Percentiles rank a stretch among this genome's conserved stretches.
Evolutionary conservation across 1,140 invertebrate species (phyloP).

Genomic region (Cyclina sinensis): DNA sequence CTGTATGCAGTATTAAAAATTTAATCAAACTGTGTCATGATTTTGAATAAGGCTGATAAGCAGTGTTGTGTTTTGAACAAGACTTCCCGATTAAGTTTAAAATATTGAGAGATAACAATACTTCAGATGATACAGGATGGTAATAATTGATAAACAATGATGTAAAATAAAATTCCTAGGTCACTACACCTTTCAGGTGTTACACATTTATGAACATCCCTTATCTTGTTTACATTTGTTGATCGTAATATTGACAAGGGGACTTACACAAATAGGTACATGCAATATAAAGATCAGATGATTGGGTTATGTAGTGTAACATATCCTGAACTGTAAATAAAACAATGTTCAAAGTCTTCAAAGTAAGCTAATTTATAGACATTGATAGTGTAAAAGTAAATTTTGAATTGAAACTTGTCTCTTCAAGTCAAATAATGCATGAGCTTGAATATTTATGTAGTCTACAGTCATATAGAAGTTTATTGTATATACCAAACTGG

Average conservation of each 20-base stretch:
- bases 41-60: not conserved
- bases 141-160: slow-evolving; percentile 39
- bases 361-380: slow-evolving; percentile 45
- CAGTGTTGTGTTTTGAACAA: slow-evolving; percentile 1
- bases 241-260: slow-evolving; percentile 57
- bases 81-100: not conserved
- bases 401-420: slow-evolving; percentile 10
- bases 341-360: slow-evolving; percentile 25
- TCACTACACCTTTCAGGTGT: slow-evolving; percentile 34
- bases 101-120: slow-evolving; percentile 3
- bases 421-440: slow-evolving; percentile 37
- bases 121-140: slow-evolving; percentile 36
- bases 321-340: slow-evolving; percentile 46
- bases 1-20: too few relatives aligned
- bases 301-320: slow-evolving; percentile 47
- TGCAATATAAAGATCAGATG: slow-evolving; percentile 33
- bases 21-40: too few relatives aligned
- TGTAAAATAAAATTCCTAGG: slow-evolving; percentile 39
- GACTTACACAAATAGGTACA: slow-evolving; percentile 52
- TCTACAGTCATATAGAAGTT: not conserved
- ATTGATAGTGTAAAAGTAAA: slow-evolving; percentile 44
- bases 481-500: too few relatives aligned
- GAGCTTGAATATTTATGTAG: slow-evolving; percentile 9
- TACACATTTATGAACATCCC: slow-evolving; percentile 38
- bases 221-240: slow-evolving; percentile 58